Base-by-base conservation (phyloP, 2,888 invertebrate genomes). In the Pycnomerus fuliginosus region DNA sequence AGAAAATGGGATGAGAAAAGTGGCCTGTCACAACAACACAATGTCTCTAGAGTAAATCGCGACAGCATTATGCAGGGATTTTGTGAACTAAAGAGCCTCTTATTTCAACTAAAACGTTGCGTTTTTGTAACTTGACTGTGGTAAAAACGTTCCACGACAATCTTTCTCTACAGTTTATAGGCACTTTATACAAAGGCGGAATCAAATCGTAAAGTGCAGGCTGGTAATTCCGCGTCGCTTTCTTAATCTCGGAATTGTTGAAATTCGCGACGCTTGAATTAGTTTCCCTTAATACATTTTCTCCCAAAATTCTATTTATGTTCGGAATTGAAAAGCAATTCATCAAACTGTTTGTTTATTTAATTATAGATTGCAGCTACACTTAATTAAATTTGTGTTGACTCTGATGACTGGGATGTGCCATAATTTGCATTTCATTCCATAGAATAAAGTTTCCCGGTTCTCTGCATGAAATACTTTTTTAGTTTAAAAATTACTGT, bases 281-380 rank as follows among this genome's bases (percentile, higher is more conserved):
- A n/a, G n/a, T n/a, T n/a, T n/a, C n/a, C n/a, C n/a, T n/a, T n/a
- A n/a, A n/a, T n/a, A n/a, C n/a, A n/a, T n/a, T n/a, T n/a, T n/a
- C n/a, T n/a, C n/a, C 3, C 12, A 12, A 4, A 2, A 11, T 28
- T 13, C 28, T 28, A 13, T 28, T 28, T 28, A 31, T 14, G 20
- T 31, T 22, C 16, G 32, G 32, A 36, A 36, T 38, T 38, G 33
- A 27, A 42, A 47, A 47, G 39, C 44, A 36, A 53, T 52, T 53
- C 50, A 44, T 57, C 50, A 50, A 37, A 51, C 44, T 52, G 46
- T 52, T 54, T 47, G 45, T 54, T 55, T 52, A 55, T 55, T 57
- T 53, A 57, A 55, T 55, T 52, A 55, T 48, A 51, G 50, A 55
- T 49, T 52, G 53, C 44, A 44, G 47, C 32, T 47, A 48, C 38